Conservation (phyloP, 2,113 vertebrate species). For the Semnornis frantzii region DNA sequence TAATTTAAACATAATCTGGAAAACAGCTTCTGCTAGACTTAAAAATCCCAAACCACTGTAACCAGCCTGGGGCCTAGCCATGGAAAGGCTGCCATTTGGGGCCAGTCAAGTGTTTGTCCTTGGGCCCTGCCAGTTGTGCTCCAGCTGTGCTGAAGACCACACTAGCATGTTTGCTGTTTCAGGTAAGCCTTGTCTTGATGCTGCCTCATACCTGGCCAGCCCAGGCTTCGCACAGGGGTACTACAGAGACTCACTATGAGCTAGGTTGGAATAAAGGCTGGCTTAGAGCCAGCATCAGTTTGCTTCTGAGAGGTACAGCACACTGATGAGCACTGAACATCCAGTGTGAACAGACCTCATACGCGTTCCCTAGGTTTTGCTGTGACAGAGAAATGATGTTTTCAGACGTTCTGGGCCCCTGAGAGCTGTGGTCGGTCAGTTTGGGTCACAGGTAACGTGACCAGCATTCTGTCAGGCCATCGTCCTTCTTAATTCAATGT, state of each 20-base stretch:
- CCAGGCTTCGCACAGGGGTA: neutral
- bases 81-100: neutral
- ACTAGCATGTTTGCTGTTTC: neutral
- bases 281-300: neutral
- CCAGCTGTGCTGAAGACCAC: neutral
- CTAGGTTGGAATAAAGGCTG: neutral
- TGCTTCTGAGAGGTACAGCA: neutral
- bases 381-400: neutral
- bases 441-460: slow-evolving; percentile 82
- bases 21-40: slow-evolving; percentile 6
- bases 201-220: neutral
- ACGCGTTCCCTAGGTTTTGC: neutral
- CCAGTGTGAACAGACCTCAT: neutral
- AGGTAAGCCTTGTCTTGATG: neutral
- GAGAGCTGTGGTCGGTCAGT: slow-evolving; percentile 60
- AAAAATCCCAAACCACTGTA: neutral
- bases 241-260: neutral
- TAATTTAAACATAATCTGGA: neutral
- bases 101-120: neutral
- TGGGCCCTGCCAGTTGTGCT: neutral
- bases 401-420: neutral
- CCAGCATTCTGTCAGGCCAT: slow-evolving; percentile 70
- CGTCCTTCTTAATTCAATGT: slow-evolving; percentile 83
- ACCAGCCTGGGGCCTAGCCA: neutral
- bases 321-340: neutral